These are phyloP conservation scores for Meloidogyne exigua DNA, from an alignment of 1,140 invertebrate genomes.

Conservation along the genomic window DNA sequence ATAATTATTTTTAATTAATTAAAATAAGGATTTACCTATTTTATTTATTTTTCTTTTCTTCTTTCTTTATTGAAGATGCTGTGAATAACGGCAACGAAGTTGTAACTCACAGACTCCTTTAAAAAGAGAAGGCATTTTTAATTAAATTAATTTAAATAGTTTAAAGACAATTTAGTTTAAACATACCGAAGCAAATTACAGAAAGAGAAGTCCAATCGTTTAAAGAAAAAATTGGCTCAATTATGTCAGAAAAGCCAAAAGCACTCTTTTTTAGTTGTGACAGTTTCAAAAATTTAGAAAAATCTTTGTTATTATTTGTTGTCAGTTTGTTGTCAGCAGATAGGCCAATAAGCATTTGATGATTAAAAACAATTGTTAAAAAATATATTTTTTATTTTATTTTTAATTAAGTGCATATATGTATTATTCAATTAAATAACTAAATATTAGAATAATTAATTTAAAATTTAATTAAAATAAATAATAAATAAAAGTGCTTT, in stretches of 20 bases:
- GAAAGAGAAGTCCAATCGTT: constrained; percentile 4
- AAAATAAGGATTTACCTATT: not conserved
- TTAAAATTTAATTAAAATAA: not conserved
- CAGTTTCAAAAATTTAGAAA: not conserved
- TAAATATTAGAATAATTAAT: not conserved
- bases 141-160: too few relatives aligned
- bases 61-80: not conserved
- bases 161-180: too few relatives aligned
- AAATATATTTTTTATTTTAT: not conserved
- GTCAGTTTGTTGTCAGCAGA: not conserved
- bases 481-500: not conserved
- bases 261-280: not conserved
- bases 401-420: not conserved
- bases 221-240: not conserved
- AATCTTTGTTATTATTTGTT: not conserved
- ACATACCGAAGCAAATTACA: not conserved
- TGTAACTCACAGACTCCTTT: not conserved
- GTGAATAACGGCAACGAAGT: not conserved
- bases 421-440: too few relatives aligned
- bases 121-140: not conserved
- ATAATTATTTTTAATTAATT: too few relatives aligned
- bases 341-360: constrained; percentile 3
- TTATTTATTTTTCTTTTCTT: not conserved
- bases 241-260: not conserved
- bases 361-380: not conserved